Evolutionary conservation across 2,113 vertebrate genomes (phyloP).

Genomic region (Syngnathus typhle): DNA sequence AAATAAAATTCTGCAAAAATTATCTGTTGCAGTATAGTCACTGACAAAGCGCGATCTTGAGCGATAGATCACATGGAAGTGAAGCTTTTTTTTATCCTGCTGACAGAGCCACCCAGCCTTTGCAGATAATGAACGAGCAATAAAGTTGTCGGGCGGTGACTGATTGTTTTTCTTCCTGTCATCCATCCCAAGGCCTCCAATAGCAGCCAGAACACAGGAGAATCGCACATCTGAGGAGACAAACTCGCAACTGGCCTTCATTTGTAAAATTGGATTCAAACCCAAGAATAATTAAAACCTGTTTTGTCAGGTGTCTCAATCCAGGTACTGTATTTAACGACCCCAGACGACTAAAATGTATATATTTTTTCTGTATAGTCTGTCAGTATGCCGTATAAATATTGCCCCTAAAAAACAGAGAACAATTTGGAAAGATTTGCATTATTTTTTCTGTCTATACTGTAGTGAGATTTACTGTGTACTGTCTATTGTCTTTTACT

Average conservation of each 20-base stretch:
- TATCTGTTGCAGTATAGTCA: background rate
- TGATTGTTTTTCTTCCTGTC: background rate
- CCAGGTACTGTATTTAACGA: conserved; percentile 41
- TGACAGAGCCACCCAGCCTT: conserved; percentile 5
- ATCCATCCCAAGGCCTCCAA: conserved; percentile 52
- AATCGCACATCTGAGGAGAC: conserved; percentile 55
- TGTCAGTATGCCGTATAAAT: conserved; percentile 12
- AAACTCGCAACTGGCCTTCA: background rate
- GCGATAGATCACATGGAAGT: background rate
- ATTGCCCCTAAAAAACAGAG: background rate
- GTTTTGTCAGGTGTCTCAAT: conserved; percentile 19
- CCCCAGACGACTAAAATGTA: conserved; percentile 6
- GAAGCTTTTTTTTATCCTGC: background rate
- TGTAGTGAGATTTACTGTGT: background rate
- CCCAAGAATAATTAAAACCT: conserved; percentile 1
- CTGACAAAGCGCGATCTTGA: background rate
- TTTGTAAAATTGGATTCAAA: background rate
- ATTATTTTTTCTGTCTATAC: conserved; percentile 20
- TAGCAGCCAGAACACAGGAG: conserved; percentile 61
- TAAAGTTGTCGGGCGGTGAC: conserved; percentile 12
- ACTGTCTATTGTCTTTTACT: background rate
- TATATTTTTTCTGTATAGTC: conserved; percentile 1
- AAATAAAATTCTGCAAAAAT: background rate
- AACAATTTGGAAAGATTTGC: conserved; percentile 3
- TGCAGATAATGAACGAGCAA: conserved; percentile 7